A percentile compares a stretch with the other conserved stretches of the same genome.
phyloP scores from a whole-genome alignment of 2,113 vertebrate species.

The Austrofundulus limnaeus region DNA sequence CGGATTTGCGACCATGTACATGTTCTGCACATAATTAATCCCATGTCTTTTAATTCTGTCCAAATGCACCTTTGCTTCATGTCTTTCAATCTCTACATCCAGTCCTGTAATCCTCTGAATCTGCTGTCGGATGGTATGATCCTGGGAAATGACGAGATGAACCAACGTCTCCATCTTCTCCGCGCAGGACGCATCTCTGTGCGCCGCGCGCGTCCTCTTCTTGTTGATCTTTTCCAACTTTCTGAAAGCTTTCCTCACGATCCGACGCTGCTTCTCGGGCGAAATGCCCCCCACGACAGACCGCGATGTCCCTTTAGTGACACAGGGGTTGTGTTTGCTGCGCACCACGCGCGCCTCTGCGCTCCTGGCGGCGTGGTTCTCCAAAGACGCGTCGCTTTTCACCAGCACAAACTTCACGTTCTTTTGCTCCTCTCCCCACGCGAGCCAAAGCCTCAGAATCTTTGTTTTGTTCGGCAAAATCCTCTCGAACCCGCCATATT shows the following conservation, averaged over 20 bases:
- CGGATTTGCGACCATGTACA: conserved; percentile 78
- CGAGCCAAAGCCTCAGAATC: conserved; percentile 89
- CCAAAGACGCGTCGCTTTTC: conserved; percentile 85
- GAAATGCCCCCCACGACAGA: conserved; percentile 69
- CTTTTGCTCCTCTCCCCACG: conserved; percentile 90
- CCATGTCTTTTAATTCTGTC: conserved; percentile 89
- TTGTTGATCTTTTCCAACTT: conserved; percentile 93
- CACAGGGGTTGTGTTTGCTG: conserved; percentile 83
- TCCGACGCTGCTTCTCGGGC: conserved; percentile 88
- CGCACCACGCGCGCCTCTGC: conserved; percentile 92
- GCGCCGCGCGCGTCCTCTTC: conserved; percentile 73
- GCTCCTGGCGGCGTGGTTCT: conserved; percentile 84
- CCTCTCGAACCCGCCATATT: conserved; percentile 93
- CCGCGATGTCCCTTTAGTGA: conserved; percentile 65
- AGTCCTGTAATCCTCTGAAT: conserved; percentile 87
- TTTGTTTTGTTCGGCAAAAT: conserved; percentile 90
- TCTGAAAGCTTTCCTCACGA: conserved; percentile 92
- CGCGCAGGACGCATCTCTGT: conserved; percentile 74
- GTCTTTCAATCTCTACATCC: conserved; percentile 88
- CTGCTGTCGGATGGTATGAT: conserved; percentile 93
- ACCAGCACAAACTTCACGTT: conserved; percentile 91
- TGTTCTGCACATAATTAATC: conserved; percentile 93
- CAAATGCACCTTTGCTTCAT: conserved; percentile 86
- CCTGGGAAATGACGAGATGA: conserved; percentile 92
- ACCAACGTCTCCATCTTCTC: conserved; percentile 92